These are phyloP conservation scores for Nicator chloris DNA, from an alignment of 2,113 vertebrate genomes.

Conservation along the genomic window DNA sequence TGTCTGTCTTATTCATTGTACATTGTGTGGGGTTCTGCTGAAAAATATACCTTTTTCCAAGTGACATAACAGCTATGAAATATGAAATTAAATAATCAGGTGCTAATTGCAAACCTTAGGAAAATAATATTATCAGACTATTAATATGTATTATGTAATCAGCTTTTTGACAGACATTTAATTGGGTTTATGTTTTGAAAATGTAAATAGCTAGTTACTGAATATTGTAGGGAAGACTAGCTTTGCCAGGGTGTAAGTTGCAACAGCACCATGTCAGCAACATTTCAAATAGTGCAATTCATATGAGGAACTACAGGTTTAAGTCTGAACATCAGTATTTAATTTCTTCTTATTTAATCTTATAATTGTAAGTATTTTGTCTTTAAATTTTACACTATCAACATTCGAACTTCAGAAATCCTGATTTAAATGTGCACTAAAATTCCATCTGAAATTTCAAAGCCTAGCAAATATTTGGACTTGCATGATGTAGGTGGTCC, in stretches of 20 bases:
- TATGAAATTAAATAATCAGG: neutral
- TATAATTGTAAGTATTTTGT: neutral
- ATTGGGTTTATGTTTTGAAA: constrained; percentile 24
- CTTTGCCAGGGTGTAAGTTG: neutral
- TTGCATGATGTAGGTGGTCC: neutral
- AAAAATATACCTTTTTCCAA: neutral
- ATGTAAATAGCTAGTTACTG: constrained; percentile 7
- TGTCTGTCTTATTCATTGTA: neutral
- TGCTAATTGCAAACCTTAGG: constrained; percentile 10
- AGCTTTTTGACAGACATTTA: constrained; percentile 20
- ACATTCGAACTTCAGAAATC: neutral
- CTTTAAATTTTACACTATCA: neutral
- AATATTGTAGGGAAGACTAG: neutral
- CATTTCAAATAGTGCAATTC: neutral
- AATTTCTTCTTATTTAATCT: neutral
- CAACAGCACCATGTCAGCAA: neutral
- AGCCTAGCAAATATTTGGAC: neutral
- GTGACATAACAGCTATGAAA: neutral
- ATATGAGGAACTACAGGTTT: neutral
- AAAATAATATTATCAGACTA: constrained; percentile 5
- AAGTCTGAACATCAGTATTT: neutral
- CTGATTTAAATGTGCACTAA: neutral
- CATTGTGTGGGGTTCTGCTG: neutral
- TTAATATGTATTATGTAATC: constrained; percentile 15
- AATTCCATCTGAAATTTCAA: neutral